Base-by-base conservation (phyloP, 1,140 invertebrate genomes). In the Zeugodacus cucurbitae region DNA sequence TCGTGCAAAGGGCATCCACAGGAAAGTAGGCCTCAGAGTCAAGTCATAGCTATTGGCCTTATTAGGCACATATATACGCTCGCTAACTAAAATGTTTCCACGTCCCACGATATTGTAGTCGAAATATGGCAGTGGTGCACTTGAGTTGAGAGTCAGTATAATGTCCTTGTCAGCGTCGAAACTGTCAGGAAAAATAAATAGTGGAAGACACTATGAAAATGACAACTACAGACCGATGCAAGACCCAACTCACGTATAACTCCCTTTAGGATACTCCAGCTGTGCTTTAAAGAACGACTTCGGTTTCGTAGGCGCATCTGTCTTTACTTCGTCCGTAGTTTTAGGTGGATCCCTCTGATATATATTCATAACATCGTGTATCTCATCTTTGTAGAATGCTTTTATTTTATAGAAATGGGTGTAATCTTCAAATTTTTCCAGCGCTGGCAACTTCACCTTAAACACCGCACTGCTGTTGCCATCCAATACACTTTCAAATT, bases 51-150 rank as follows among this genome's bases (percentile, higher is more conserved):
- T 89, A 3, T 88, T 91, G 10, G 90, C 57, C 7, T 91, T 90
- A 37, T 93, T 90, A 0, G 82, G 57, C 5, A 93, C 62, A 90
- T 95, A 94, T 1, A 97, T 93, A 17, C 96, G 96, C 88, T 96
- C 95, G 7, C 96, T 96, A 17, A 96, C 91, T 1, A 98, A 93
- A 22, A 99, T 96, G 92, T 98, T 96, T 3, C 98, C 98, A 64
- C 98, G 95, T 26, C 97, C 97, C 88, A 99, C 94, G 34, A 99
- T 95, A 91, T 98, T 95, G 91, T 97, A 98, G 89, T 95, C 96
- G 29, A 98, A 94, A 89, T 97, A 95, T 87, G 95, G 95, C 90
- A 99, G 93, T 0, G 96, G 96, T 88, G 96, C 95, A 0, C 98
- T 98, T 2, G 97, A 97, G 90, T 97, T 97, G 1, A 99, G 95